Evolutionary conservation across 2,113 vertebrate genomes (phyloP).

Genomic region (Microcebus lehilahytsara): DNA sequence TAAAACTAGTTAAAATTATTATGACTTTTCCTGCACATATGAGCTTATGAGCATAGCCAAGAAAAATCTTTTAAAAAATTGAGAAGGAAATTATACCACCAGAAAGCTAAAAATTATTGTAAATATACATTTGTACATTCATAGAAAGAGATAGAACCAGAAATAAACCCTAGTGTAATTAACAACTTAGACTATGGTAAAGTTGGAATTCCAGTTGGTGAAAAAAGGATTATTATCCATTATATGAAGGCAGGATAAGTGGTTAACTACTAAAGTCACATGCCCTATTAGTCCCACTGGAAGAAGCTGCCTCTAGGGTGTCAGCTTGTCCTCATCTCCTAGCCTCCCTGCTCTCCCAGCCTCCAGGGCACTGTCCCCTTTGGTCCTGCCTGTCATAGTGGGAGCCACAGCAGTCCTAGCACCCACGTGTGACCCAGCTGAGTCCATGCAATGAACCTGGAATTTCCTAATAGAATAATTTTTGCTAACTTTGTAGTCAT

Average conservation of each 20-base stretch:
- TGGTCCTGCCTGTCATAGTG: neutral
- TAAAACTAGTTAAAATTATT: slow-evolving; percentile 30
- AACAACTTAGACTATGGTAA: neutral
- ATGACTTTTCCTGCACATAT: neutral
- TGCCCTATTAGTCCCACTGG: neutral
- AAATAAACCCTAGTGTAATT: neutral
- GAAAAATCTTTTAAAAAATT: neutral
- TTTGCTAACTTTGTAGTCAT: neutral
- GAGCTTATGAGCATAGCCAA: neutral
- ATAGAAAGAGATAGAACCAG: neutral
- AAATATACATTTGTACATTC: neutral
- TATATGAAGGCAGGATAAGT: neutral
- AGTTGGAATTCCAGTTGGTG: neutral
- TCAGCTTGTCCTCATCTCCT: neutral
- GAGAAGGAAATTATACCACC: neutral
- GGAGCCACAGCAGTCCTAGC: neutral
- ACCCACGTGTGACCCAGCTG: neutral
- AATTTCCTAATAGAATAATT: neutral
- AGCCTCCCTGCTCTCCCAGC: neutral
- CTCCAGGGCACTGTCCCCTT: neutral
- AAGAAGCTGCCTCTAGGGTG: too few relatives aligned
- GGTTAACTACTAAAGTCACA: neutral
- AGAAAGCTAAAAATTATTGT: neutral
- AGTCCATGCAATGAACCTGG: neutral
- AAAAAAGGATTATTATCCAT: neutral